A percentile compares a stretch with the other conserved stretches of the same genome.
Conservation (phyloP, 2,113 vertebrate genomes). For the Grallaria varia region DNA sequence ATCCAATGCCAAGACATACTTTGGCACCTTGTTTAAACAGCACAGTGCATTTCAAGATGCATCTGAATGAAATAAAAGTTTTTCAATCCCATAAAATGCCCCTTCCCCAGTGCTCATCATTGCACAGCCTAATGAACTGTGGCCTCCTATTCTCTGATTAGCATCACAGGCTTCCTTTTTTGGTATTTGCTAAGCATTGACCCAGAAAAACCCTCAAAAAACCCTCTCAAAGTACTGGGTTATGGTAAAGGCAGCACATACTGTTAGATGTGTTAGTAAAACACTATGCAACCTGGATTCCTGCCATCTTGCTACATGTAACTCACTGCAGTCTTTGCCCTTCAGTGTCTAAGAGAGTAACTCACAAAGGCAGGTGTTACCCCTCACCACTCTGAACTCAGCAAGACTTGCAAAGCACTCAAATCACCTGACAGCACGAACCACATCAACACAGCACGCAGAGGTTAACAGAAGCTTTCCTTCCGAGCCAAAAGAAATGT, state of each 20-base stretch:
- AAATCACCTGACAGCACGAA: not conserved
- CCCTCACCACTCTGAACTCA: not conserved
- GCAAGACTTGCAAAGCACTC: not conserved
- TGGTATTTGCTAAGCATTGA: not conserved
- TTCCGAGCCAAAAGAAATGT: not conserved
- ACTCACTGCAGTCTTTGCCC: not conserved
- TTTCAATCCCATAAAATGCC: not conserved
- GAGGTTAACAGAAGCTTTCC: not conserved
- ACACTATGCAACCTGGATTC: not conserved
- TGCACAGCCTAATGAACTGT: not conserved
- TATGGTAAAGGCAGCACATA: not conserved
- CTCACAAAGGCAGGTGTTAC: not conserved
- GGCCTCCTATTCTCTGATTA: not conserved
- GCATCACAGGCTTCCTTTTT: not conserved
- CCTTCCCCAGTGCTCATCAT: not conserved
- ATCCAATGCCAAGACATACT: not conserved
- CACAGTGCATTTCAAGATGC: not conserved
- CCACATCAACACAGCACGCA: not conserved
- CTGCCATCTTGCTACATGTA: not conserved
- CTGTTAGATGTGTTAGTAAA: not conserved
- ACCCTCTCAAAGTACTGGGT: not conserved
- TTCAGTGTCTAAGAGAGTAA: not conserved
- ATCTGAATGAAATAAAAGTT: not conserved
- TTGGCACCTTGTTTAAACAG: not conserved
- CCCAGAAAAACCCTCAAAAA: not conserved